phyloP scores from a whole-genome alignment of 1,140 invertebrate genomes.

The Spodoptera litura region DNA sequence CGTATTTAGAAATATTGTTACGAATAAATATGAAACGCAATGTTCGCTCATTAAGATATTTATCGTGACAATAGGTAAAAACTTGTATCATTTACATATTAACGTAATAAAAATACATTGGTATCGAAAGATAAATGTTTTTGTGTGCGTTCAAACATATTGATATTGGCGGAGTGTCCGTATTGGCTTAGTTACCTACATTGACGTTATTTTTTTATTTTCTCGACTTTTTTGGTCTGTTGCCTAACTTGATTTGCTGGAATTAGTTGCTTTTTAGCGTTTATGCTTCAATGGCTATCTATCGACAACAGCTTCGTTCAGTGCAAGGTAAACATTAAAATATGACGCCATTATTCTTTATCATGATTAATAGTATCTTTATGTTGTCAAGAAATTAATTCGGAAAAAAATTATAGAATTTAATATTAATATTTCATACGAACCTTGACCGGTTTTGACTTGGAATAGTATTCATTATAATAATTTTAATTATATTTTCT shows the following conservation, averaged over 20 bases:
- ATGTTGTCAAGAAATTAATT: no score
- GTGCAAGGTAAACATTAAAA: not conserved
- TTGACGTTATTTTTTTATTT: not conserved
- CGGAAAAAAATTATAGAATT: no score
- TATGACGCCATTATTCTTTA: not conserved
- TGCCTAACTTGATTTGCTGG: constrained; percentile 4
- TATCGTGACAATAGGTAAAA: constrained; percentile 22
- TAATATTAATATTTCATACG: no score
- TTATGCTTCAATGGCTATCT: not conserved
- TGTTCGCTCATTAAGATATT: not conserved
- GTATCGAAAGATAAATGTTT: constrained; percentile 23
- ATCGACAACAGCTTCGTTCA: not conserved
- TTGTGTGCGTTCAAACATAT: constrained; percentile 16
- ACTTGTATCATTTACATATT: constrained; percentile 29
- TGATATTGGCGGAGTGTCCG: constrained; percentile 4
- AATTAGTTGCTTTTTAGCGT: not conserved
- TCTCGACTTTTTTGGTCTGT: constrained; percentile 2
- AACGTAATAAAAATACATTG: constrained; percentile 21
- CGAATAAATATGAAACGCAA: not conserved
- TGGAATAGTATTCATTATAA: not conserved
- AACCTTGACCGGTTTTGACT: not conserved
- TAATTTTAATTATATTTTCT: not conserved
- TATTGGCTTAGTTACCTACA: constrained; percentile 21
- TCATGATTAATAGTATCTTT: not conserved
- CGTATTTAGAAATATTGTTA: constrained; percentile 12